Conservation (phyloP, 2,888 invertebrate species). For the Crepidodera aurea region DNA sequence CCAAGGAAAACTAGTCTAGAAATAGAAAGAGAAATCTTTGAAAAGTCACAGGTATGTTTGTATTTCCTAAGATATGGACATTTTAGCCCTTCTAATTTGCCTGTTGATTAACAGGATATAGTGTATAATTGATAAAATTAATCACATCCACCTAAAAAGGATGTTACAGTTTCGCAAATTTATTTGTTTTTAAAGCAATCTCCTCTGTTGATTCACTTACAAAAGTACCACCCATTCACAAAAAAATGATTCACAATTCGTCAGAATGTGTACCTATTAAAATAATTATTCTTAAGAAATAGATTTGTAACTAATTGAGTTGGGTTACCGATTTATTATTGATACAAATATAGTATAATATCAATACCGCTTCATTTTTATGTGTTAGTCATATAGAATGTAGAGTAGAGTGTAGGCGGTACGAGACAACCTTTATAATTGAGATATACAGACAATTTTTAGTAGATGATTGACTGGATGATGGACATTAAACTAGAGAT, state of each 20-base stretch:
- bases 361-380: not conserved
- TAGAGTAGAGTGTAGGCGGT: too few relatives aligned
- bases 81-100: not conserved
- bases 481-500: too few relatives aligned
- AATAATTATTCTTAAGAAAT: not conserved
- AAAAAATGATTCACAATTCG: not conserved
- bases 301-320: not conserved
- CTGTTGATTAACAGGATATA: constrained; percentile 7
- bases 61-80: not conserved
- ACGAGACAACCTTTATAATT: too few relatives aligned
- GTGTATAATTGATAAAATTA: constrained; percentile 10
- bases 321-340: not conserved
- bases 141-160: constrained; percentile 21
- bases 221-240: not conserved
- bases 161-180: constrained; percentile 19
- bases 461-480: too few relatives aligned
- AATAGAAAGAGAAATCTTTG: constrained; percentile 82
- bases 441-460: too few relatives aligned
- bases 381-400: too few relatives aligned
- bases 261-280: not conserved
- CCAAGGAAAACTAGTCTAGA: constrained; percentile 79
- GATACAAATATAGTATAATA: constrained; percentile 1
- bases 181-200: constrained; percentile 11
- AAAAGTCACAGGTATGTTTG: constrained; percentile 77
- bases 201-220: constrained; percentile 13